Evolutionary conservation across 2,113 vertebrate genomes (phyloP).

Genomic region (Muscicapa adusta): DNA sequence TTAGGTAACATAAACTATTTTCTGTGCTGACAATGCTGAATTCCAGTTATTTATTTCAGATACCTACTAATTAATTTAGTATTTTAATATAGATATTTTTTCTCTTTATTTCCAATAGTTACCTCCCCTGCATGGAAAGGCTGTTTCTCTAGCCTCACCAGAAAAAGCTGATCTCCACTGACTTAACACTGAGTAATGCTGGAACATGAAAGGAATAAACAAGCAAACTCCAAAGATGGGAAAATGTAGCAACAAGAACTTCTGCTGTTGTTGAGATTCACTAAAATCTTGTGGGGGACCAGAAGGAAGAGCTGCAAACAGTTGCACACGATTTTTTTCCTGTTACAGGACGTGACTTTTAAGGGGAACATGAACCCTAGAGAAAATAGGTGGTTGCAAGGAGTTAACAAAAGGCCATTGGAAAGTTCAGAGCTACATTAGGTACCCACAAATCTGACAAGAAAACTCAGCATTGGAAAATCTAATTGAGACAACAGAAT

Average conservation of each 20-base stretch:
- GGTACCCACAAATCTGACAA: not conserved
- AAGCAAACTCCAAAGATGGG: not conserved
- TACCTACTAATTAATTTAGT: not conserved
- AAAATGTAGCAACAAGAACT: not conserved
- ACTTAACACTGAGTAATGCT: not conserved
- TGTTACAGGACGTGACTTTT: not conserved
- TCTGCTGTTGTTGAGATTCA: not conserved
- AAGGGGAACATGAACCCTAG: not conserved
- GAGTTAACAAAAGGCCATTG: not conserved
- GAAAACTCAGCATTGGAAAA: not conserved
- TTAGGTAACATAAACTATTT: not conserved
- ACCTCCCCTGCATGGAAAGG: accelerated
- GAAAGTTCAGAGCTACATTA: not conserved
- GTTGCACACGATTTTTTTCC: not conserved
- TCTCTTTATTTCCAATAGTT: not conserved
- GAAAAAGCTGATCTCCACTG: not conserved
- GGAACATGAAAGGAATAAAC: not conserved
- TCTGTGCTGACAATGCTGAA: not conserved
- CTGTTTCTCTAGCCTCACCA: not conserved
- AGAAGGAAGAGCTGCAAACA: not conserved
- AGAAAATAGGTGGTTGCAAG: not conserved
- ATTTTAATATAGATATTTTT: not conserved
- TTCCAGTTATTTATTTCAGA: not conserved
- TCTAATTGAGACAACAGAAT: not conserved
- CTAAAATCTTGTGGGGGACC: not conserved